Percentiles rank a stretch among this genome's conserved stretches.
Evolutionary conservation across 92 coral and sea anemone species (phyloP).

Genomic region (Epizoanthus ramosus): DNA sequence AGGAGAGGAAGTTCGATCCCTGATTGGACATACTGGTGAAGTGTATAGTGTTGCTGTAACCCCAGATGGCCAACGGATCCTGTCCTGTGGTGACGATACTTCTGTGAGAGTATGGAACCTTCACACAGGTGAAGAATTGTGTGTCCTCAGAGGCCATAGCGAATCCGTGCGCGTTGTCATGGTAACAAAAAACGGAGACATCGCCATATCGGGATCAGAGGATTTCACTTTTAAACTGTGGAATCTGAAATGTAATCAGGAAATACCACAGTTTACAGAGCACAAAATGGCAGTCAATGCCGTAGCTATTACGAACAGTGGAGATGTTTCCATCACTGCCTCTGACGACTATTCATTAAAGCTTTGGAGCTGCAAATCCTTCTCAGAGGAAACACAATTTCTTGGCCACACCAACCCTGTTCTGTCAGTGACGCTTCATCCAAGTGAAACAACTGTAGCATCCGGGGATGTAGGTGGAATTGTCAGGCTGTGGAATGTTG

Average conservation of each 20-base stretch:
- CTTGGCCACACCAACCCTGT: conserved; percentile 53
- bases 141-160: conserved; percentile 59
- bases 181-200: conserved; percentile 39
- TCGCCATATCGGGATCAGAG: conserved; percentile 62
- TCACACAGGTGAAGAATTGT: conserved; percentile 49
- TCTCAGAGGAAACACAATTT: conserved; percentile 39
- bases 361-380: conserved; percentile 50
- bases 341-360: conserved; percentile 57
- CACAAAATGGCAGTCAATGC: conserved; percentile 56
- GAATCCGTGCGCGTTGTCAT: conserved; percentile 55
- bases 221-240: conserved; percentile 62
- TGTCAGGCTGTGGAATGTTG: conserved; percentile 55
- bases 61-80: conserved; percentile 44
- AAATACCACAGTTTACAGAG: conserved; percentile 39
- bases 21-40: conserved; percentile 65
- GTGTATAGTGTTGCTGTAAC: conserved; percentile 61
- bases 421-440: conserved; percentile 51
- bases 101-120: conserved; percentile 57
- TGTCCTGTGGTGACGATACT: conserved; percentile 59
- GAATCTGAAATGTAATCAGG: conserved; percentile 37
- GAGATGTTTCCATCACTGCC: conserved; percentile 45
- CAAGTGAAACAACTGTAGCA: conserved; percentile 28
- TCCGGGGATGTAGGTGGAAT: conserved; percentile 52
- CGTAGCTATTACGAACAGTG: conserved; percentile 36
- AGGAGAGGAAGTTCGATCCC: conserved; percentile 45